These are phyloP conservation scores for Bryconaethiops microstoma DNA, from an alignment of 2,797 vertebrate genomes.

Conservation along the genomic window DNA sequence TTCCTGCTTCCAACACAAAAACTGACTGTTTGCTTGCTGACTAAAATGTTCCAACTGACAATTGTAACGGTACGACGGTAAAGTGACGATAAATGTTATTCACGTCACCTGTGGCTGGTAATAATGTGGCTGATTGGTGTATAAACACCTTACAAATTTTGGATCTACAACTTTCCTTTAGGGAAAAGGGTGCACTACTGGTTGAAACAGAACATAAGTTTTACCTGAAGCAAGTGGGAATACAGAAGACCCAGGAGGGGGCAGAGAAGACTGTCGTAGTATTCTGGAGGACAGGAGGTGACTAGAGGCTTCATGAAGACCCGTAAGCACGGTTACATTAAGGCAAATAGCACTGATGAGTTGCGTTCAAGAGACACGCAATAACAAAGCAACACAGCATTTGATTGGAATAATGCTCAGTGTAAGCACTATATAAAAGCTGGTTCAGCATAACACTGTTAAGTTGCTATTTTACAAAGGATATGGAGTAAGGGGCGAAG, in stretches of 20 bases:
- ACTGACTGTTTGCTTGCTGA: too few species aligned
- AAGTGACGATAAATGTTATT: too few species aligned
- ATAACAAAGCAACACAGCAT: too few species aligned
- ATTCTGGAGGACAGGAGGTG: conserved; percentile 88
- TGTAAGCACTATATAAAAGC: too few species aligned
- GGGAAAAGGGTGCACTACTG: neutral
- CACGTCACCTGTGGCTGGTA: too few species aligned
- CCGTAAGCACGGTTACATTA: conserved; percentile 77
- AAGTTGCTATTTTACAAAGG: conserved; percentile 70
- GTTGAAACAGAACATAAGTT: conserved; percentile 8
- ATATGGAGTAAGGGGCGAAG: conserved; percentile 95
- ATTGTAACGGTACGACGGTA: too few species aligned
- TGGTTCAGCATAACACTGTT: neutral
- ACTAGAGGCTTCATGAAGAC: conserved; percentile 92
- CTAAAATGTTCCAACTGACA: too few species aligned
- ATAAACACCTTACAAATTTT: too few species aligned
- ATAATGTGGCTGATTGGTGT: too few species aligned
- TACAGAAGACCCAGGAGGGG: conserved; percentile 92
- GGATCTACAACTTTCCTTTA: neutral
- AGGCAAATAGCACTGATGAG: conserved; percentile 67
- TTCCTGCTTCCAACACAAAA: too few species aligned
- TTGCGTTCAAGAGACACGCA: too few species aligned
- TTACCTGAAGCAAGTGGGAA: conserved; percentile 91
- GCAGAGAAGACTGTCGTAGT: conserved; percentile 86
- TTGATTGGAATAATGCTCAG: too few species aligned